Evolutionary conservation across 2,113 vertebrate genomes (phyloP).

Genomic region (Fulica atra): DNA sequence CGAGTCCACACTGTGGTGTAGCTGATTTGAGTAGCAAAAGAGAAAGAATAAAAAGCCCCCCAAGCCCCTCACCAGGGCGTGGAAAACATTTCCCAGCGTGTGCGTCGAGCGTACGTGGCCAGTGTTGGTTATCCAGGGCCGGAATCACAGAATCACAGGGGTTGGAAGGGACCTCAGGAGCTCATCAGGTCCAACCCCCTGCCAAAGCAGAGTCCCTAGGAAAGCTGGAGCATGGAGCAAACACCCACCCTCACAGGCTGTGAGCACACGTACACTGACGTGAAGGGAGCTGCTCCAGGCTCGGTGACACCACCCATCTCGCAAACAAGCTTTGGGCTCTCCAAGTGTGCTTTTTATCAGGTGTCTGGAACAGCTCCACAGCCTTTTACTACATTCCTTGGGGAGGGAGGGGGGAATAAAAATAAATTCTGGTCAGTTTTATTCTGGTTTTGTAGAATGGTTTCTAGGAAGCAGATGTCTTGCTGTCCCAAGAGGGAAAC

Average conservation of each 20-base stretch:
- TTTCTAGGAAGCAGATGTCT: background rate
- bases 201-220: too few relatives aligned
- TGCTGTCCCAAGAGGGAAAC: background rate
- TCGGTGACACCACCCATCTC: background rate
- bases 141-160: too few relatives aligned
- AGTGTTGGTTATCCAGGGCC: accelerated
- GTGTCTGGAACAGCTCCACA: background rate
- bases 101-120: background rate
- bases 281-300: background rate
- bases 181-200: too few relatives aligned
- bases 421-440: background rate
- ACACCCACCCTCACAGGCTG: background rate
- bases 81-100: slow-evolving; percentile 14
- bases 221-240: background rate
- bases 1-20: background rate
- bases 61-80: background rate
- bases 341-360: background rate
- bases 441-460: background rate
- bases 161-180: too few relatives aligned
- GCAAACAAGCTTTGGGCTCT: background rate
- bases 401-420: background rate
- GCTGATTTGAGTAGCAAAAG: background rate
- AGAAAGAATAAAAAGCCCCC: background rate
- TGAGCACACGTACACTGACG: background rate
- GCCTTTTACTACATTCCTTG: background rate